Conservation (phyloP, 37 sponge, comb jelly and placozoan species). For the Beroe forskalii region DNA sequence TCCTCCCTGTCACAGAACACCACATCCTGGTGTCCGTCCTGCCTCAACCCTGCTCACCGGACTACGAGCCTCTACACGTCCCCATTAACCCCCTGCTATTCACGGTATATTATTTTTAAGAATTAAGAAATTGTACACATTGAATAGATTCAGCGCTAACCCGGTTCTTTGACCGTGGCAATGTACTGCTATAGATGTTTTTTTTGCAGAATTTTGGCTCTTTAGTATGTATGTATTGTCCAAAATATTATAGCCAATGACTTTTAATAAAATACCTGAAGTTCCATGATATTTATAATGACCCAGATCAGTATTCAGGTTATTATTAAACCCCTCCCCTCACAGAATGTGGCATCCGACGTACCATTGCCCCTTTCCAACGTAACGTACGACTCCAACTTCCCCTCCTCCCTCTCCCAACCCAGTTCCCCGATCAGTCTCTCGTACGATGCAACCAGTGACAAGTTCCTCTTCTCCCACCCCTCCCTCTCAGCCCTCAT, state of each 20-base stretch:
- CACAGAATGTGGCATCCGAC: not conserved
- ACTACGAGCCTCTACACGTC: not conserved
- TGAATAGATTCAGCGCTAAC: too few species aligned
- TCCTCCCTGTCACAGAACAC: slow-evolving; percentile 13
- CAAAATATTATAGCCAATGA: too few species aligned
- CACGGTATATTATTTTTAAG: slow-evolving; percentile 1
- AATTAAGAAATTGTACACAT: too few species aligned
- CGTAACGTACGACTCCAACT: not conserved
- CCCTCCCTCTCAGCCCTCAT: not conserved
- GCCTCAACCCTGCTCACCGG: slow-evolving; percentile 16
- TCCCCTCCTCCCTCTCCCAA: not conserved
- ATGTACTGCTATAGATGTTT: too few species aligned
- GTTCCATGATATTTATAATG: too few species aligned
- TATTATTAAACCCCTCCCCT: not conserved
- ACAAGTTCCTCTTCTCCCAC: not conserved
- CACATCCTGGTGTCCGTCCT: slow-evolving; percentile 2
- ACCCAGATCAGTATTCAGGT: too few species aligned
- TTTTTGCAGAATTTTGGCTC: too few species aligned
- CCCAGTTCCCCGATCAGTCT: not conserved
- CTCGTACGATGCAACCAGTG: not conserved
- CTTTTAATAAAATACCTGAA: too few species aligned
- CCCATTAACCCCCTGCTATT: not conserved
- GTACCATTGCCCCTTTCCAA: not conserved
- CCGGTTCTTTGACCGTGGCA: too few species aligned
- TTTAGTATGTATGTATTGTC: too few species aligned